phyloP scores from a whole-genome alignment of 2,113 vertebrate genomes.

The Pelobates fuscus region DNA sequence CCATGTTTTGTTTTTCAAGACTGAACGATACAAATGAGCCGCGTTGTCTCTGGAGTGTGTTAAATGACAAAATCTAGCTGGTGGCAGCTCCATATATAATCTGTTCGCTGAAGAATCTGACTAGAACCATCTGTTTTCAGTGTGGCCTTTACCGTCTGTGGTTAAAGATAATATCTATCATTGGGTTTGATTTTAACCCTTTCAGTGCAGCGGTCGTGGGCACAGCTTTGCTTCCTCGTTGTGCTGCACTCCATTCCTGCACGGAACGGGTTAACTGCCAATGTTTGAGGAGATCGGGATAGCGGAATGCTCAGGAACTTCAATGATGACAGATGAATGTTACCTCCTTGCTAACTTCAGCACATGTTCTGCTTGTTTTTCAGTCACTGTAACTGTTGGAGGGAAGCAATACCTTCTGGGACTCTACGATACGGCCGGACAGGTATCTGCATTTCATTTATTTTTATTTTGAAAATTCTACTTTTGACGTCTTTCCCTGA shows the following conservation, averaged over 20 bases:
- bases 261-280: background rate
- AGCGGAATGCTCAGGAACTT: background rate
- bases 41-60: slow-evolving; percentile 23
- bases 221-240: background rate
- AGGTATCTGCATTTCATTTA: slow-evolving; percentile 79
- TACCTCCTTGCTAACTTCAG: slow-evolving; percentile 16
- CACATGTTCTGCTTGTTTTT: slow-evolving; percentile 40
- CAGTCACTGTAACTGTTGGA: slow-evolving; percentile 86
- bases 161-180: slow-evolving; percentile 17
- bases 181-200: background rate
- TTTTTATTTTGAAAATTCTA: background rate
- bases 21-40: background rate
- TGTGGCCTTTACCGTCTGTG: background rate
- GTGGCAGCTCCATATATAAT: background rate
- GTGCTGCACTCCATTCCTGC: too few relatives aligned
- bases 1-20: background rate
- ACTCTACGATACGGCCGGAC: slow-evolving; percentile 86
- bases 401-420: slow-evolving; percentile 84
- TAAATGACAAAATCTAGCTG: slow-evolving; percentile 22
- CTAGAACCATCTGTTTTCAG: slow-evolving; percentile 38
- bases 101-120: slow-evolving; percentile 14
- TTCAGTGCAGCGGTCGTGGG: background rate
- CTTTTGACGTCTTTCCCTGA: too few relatives aligned
- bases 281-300: background rate
- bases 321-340: slow-evolving; percentile 3